Conservation (phyloP, 1,140 invertebrate genomes). For the Trichonephila inaurata region DNA sequence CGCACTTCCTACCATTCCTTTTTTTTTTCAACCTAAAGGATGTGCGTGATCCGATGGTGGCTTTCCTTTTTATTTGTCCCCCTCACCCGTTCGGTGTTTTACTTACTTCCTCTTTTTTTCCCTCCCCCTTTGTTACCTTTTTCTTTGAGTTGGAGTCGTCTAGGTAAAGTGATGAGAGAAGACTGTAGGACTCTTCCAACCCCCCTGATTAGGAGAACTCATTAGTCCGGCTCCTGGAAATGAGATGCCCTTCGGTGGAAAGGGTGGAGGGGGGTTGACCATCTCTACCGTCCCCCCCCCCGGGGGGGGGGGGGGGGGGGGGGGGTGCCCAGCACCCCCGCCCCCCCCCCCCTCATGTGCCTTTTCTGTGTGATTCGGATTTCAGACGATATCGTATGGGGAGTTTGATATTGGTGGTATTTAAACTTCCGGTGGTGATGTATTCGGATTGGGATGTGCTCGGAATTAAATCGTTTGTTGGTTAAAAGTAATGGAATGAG, state of each 20-base stretch:
- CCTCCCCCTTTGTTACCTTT: neutral
- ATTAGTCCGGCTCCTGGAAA: constrained; percentile 38
- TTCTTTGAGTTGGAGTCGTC: constrained; percentile 40
- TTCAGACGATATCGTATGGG: neutral
- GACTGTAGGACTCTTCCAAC: neutral
- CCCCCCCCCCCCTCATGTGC: neutral
- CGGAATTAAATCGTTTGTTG: too few species aligned
- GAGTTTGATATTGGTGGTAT: neutral
- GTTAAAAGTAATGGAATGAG: too few species aligned
- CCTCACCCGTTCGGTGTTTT: constrained; percentile 30
- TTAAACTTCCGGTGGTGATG: neutral
- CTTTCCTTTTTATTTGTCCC: constrained; percentile 35
- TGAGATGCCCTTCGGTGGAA: constrained; percentile 3
- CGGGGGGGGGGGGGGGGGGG: too few species aligned
- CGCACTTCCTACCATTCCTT: neutral
- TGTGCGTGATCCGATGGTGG: constrained; percentile 59
- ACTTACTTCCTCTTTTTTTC: constrained; percentile 41
- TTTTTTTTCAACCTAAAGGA: constrained; percentile 41
- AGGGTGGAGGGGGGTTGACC: neutral
- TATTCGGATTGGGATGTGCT: too few species aligned
- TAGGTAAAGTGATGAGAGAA: constrained; percentile 50
- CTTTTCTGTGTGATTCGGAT: neutral
- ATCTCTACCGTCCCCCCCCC: neutral
- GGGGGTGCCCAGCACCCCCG: too few species aligned
- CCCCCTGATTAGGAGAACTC: constrained; percentile 42